These are phyloP conservation scores for Pogonophryne albipinna DNA, from an alignment of 2,797 vertebrate genomes.

Conservation along the genomic window DNA sequence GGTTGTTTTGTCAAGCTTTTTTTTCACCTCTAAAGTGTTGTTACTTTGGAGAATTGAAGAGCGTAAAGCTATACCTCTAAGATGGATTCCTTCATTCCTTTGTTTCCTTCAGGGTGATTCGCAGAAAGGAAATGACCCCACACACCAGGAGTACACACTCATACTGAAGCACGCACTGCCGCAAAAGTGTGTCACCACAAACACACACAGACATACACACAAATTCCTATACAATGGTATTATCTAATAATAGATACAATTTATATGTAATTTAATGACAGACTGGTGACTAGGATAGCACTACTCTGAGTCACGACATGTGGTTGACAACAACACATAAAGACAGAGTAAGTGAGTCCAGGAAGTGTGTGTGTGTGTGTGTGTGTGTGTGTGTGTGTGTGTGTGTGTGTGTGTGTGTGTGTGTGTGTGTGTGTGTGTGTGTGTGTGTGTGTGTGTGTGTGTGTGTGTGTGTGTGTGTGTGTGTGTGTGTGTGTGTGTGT, in stretches of 20 bases:
- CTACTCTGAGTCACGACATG: conserved; percentile 38
- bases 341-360: no score
- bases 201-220: conserved; percentile 23
- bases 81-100: conserved; percentile 58
- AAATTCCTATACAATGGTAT: conserved; percentile 25
- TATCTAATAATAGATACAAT: conserved; percentile 15
- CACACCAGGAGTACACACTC: conserved; percentile 71
- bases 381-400: conserved; percentile 15
- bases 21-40: neutral
- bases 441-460: conserved; percentile 33
- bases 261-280: conserved; percentile 24
- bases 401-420: conserved; percentile 8
- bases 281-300: conserved; percentile 26
- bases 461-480: conserved; percentile 32
- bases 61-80: conserved; percentile 65
- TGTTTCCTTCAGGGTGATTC: conserved; percentile 67
- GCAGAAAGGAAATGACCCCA: conserved; percentile 76
- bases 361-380: no score
- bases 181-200: conserved; percentile 43
- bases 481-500: conserved; percentile 17
- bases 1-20: conserved; percentile 10
- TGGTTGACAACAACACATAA: conserved; percentile 41
- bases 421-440: conserved; percentile 30
- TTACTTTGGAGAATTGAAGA: conserved; percentile 6
- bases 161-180: conserved; percentile 26